Evolutionary conservation across 2,888 invertebrate genomes (phyloP).

Genomic region (Uloborus plumipes): DNA sequence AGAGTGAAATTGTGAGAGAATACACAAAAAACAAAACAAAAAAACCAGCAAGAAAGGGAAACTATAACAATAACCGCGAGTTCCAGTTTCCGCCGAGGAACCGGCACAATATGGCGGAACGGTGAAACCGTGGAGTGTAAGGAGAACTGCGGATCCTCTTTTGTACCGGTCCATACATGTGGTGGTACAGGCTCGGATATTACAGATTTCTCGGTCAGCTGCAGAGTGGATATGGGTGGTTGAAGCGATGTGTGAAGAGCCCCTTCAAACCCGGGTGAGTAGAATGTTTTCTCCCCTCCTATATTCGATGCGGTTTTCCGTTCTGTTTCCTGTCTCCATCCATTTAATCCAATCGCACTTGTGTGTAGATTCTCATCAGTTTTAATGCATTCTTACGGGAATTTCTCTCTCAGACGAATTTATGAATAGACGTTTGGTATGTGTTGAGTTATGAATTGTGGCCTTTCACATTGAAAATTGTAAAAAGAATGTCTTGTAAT

Average conservation of each 20-base stretch:
- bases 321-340: no score
- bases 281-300: background rate
- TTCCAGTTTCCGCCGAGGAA: constrained; percentile 4
- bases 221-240: constrained; percentile 34
- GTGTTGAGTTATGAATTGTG: no score
- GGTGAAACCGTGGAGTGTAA: background rate
- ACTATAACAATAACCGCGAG: constrained; percentile 3
- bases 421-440: no score
- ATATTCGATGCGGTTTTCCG: no score
- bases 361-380: no score
- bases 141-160: background rate
- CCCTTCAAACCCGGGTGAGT: constrained; percentile 48
- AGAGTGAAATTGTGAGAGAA: background rate
- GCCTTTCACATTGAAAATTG: no score
- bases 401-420: no score
- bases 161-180: constrained; percentile 21
- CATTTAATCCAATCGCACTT: no score
- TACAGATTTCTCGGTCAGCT: constrained; percentile 3
- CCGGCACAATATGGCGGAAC: constrained; percentile 32
- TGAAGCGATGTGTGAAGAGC: constrained; percentile 44
- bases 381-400: no score
- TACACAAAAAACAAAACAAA: no score
- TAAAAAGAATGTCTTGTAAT: no score
- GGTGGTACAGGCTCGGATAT: constrained; percentile 29
- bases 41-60: background rate